A percentile compares a stretch with the other conserved stretches of the same genome.
Conservation (phyloP, 2,113 vertebrate species). For the Lophius piscatorius region DNA sequence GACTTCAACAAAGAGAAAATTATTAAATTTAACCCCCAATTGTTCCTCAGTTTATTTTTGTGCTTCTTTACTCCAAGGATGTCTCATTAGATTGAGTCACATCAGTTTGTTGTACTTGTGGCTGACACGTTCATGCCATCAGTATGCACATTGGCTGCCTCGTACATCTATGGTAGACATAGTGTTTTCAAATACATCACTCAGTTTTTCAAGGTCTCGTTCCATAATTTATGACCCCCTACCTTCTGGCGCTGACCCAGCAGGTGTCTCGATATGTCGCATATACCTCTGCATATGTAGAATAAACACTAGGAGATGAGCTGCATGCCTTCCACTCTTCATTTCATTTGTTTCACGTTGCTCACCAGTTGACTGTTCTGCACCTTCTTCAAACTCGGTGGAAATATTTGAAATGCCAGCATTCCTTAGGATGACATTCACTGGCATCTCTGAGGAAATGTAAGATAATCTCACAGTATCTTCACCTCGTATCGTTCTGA, state of each 20-base stretch:
- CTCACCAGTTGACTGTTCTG: slow-evolving; percentile 30
- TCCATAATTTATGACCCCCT: slow-evolving; percentile 66
- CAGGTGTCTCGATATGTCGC: slow-evolving; percentile 53
- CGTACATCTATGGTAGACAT: slow-evolving; percentile 19
- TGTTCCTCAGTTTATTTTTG: neutral
- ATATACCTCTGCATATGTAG: slow-evolving; percentile 12
- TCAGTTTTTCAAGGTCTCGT: slow-evolving; percentile 44
- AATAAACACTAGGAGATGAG: slow-evolving; percentile 53
- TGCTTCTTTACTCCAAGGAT: neutral
- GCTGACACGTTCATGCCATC: slow-evolving; percentile 20
- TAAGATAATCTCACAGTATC: too few species aligned
- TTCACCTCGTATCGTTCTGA: too few species aligned
- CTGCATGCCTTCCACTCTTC: slow-evolving; percentile 42
- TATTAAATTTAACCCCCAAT: too few species aligned
- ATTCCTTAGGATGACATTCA: neutral
- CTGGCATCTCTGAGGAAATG: too few species aligned
- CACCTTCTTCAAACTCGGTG: slow-evolving; percentile 22
- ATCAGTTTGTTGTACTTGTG: slow-evolving; percentile 14
- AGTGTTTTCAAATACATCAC: slow-evolving; percentile 34
- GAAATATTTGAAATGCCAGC: slow-evolving; percentile 20
- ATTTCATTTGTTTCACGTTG: slow-evolving; percentile 51
- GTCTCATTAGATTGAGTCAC: neutral
- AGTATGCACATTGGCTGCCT: slow-evolving; percentile 33
- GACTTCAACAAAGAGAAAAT: too few species aligned
- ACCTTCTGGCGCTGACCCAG: slow-evolving; percentile 42